phyloP scores from a whole-genome alignment of 2,888 invertebrate genomes.

The Agonopterix alstromeriana region DNA sequence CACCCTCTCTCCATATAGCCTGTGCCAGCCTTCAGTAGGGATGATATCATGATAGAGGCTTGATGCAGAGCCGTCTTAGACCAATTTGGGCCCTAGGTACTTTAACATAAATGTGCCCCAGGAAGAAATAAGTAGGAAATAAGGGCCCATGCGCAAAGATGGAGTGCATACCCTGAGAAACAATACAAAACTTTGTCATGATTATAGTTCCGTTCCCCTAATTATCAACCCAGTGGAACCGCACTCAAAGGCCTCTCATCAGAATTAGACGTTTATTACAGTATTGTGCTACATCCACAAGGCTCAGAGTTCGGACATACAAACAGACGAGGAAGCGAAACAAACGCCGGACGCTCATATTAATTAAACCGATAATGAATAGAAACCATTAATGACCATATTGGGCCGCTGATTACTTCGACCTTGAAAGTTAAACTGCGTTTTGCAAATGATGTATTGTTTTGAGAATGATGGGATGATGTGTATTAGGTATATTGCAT shows the following conservation, averaged over 20 bases:
- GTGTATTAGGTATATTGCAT: too few relatives aligned
- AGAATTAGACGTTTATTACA: constrained; percentile 64
- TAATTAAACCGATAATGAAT: constrained; percentile 61
- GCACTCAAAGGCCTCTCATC: constrained; percentile 44
- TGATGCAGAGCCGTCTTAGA: too few relatives aligned
- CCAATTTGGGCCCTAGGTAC: too few relatives aligned
- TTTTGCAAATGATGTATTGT: constrained; percentile 1
- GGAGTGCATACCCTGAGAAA: too few relatives aligned
- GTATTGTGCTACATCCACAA: constrained; percentile 40
- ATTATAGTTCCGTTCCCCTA: too few relatives aligned
- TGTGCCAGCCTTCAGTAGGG: too few relatives aligned
- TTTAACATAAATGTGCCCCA: too few relatives aligned
- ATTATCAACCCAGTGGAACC: constrained; percentile 23
- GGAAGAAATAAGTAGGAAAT: too few relatives aligned
- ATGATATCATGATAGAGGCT: too few relatives aligned
- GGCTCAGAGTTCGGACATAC: constrained; percentile 23
- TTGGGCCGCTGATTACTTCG: constrained; percentile 7
- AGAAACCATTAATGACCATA: constrained; percentile 24
- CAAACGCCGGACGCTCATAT: constrained; percentile 69
- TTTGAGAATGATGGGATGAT: not conserved
- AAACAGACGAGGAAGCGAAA: constrained; percentile 57
- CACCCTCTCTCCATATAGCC: too few relatives aligned
- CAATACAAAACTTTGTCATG: too few relatives aligned
- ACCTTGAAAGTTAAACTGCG: not conserved
- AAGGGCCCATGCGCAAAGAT: too few relatives aligned